phyloP scores from a whole-genome alignment of 1,140 invertebrate species.

The Proctacanthus coquilletti region DNA sequence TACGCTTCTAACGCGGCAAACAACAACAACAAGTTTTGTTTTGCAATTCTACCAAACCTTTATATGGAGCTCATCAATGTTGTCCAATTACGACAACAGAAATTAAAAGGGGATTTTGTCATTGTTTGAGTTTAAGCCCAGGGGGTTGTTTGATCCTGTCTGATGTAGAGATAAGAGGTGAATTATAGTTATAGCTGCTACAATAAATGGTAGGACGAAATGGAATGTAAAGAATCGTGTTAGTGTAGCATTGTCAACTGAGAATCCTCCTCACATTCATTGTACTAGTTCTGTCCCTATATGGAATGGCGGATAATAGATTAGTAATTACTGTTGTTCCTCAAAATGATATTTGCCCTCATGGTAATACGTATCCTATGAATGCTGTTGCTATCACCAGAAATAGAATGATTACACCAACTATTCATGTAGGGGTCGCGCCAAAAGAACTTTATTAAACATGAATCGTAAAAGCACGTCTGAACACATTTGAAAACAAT shows the following conservation, averaged over 20 bases:
- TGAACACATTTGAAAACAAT: too few relatives aligned
- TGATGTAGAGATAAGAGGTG: conserved; percentile 46
- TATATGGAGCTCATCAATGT: too few relatives aligned
- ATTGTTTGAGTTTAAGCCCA: conserved; percentile 40
- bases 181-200: conserved; percentile 38
- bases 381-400: conserved; percentile 46
- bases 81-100: too few relatives aligned
- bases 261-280: conserved; percentile 54
- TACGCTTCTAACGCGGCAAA: too few relatives aligned
- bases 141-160: conserved; percentile 42
- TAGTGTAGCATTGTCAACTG: conserved; percentile 48
- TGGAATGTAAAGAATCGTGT: conserved; percentile 56
- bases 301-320: conserved; percentile 47
- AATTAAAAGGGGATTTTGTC: conserved; percentile 48
- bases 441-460: too few relatives aligned
- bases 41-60: too few relatives aligned
- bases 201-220: conserved; percentile 51
- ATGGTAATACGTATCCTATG: conserved; percentile 51
- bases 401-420: conserved; percentile 41
- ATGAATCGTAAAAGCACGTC: too few relatives aligned
- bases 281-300: conserved; percentile 40
- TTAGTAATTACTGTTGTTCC: conserved; percentile 57
- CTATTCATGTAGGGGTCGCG: conserved; percentile 37
- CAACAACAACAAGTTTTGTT: too few relatives aligned
- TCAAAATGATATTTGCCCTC: conserved; percentile 59